Evolutionary conservation across 1,140 invertebrate species (phyloP).

Genomic region (Drosophila eugracilis): DNA sequence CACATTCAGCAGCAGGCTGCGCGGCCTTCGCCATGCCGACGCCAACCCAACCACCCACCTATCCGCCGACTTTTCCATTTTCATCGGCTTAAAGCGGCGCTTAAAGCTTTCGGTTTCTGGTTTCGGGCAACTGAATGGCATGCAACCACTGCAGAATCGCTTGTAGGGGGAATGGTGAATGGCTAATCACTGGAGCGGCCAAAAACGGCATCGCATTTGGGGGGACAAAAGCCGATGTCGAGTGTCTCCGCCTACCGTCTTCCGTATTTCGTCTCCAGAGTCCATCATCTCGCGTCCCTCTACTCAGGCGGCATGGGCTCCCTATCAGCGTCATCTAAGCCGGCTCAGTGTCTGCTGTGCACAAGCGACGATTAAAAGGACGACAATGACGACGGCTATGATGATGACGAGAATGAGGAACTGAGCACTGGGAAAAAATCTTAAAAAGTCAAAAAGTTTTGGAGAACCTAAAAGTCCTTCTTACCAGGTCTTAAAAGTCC

Average conservation of each 20-base stretch:
- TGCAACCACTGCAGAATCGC: constrained; percentile 32
- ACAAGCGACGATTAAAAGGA: constrained; percentile 48
- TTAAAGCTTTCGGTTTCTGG: constrained; percentile 30
- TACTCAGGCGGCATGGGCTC: constrained; percentile 12
- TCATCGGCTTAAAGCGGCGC: constrained; percentile 32
- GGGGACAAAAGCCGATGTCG: constrained; percentile 52
- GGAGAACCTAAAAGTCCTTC: neutral
- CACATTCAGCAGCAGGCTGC: constrained; percentile 74
- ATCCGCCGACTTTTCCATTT: constrained; percentile 9
- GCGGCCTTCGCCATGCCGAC: constrained; percentile 6
- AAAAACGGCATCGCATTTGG: constrained; percentile 54
- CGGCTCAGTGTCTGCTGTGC: constrained; percentile 65
- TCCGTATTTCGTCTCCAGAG: neutral
- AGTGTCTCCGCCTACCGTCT: constrained; percentile 26
- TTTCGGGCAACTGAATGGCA: constrained; percentile 6
- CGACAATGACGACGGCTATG: constrained; percentile 30
- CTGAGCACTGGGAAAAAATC: constrained; percentile 11
- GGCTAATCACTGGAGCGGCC: constrained; percentile 66
- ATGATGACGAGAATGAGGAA: constrained; percentile 43
- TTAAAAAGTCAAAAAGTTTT: neutral
- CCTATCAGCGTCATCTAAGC: constrained; percentile 71
- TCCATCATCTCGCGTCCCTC: constrained; percentile 14
- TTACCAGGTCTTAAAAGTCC: neutral
- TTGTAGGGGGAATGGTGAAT: constrained; percentile 17
- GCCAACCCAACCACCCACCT: neutral